Evolutionary conservation across 2,113 vertebrate species (phyloP).

Genomic region (Pluvialis apricaria): DNA sequence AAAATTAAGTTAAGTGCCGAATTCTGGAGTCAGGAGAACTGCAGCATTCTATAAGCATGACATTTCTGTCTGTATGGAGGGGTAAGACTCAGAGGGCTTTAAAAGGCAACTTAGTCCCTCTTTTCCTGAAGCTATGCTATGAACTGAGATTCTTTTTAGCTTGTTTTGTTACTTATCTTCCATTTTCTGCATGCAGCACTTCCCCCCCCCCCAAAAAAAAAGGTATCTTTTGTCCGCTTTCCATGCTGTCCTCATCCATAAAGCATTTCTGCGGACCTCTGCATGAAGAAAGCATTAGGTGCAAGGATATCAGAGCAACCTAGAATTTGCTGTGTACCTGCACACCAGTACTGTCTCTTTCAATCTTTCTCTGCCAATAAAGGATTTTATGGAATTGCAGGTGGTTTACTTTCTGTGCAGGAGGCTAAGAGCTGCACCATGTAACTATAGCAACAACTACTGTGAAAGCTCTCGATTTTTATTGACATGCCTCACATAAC

Average conservation of each 20-base stretch:
- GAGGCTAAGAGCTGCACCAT: not conserved
- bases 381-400: constrained; percentile 31
- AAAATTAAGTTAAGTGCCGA: not conserved
- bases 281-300: not conserved
- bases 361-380: not conserved
- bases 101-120: not conserved
- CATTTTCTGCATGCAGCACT: not conserved
- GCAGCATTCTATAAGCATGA: not conserved
- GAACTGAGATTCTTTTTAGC: not conserved
- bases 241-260: not conserved
- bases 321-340: not conserved
- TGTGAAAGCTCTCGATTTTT: not conserved
- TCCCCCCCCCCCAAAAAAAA: no score
- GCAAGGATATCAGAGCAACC: not conserved
- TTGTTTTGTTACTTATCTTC: not conserved
- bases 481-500: not conserved
- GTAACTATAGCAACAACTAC: constrained; percentile 50
- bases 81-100: not conserved
- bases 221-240: not conserved
- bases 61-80: not conserved
- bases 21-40: not conserved
- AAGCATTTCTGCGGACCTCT: not conserved
- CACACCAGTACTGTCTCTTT: not conserved
- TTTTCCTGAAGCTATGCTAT: not conserved
- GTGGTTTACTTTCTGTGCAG: constrained; percentile 19